Evolutionary conservation across 2,113 vertebrate genomes (phyloP).

Genomic region (Athene noctua): DNA sequence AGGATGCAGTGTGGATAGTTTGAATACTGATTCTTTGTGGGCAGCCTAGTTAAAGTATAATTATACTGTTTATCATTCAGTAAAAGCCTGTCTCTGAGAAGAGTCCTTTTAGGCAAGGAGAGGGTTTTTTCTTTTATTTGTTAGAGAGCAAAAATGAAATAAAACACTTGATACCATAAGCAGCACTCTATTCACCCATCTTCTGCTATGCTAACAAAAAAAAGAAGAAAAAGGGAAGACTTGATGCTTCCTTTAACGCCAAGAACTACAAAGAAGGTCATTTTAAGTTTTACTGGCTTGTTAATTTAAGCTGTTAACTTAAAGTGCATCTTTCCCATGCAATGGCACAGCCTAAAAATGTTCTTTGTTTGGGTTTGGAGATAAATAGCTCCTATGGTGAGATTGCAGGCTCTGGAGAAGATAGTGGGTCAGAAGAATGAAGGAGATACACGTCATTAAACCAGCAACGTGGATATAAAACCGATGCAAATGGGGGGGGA

Average conservation of each 20-base stretch:
- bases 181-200: neutral
- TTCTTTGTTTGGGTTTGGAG: slow-evolving; percentile 32
- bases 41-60: slow-evolving; percentile 21
- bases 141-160: neutral
- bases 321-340: neutral
- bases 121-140: neutral
- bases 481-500: neutral
- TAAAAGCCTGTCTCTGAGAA: neutral
- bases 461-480: neutral
- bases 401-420: neutral
- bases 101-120: neutral
- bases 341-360: neutral
- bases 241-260: neutral
- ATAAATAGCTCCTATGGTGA: neutral
- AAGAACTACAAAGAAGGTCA: neutral
- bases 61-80: neutral
- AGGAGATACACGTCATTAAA: neutral
- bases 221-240: neutral
- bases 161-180: neutral
- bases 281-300: slow-evolving; percentile 35
- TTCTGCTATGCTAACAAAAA: neutral
- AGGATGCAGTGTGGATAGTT: neutral
- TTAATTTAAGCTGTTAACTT: slow-evolving; percentile 28
- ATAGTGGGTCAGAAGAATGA: neutral
- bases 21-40: slow-evolving; percentile 11